A percentile compares a stretch with the other conserved stretches of the same genome.
phyloP scores from a whole-genome alignment of 1,140 invertebrate genomes.

The Papilio dardanus region DNA sequence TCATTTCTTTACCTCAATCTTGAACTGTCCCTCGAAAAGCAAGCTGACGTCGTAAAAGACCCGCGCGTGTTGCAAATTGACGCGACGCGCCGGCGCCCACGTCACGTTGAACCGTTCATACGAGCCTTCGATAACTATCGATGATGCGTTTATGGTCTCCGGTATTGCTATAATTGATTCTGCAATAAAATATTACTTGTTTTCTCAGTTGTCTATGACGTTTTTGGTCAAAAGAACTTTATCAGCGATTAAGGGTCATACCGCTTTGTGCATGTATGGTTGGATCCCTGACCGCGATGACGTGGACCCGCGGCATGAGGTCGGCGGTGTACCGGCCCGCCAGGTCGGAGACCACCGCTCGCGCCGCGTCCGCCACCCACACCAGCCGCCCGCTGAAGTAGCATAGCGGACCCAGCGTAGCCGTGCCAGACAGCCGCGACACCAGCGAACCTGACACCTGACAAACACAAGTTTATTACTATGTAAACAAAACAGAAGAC shows the following conservation, averaged over 20 bases:
- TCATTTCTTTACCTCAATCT: conserved; percentile 66
- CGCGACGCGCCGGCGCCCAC: conserved; percentile 88
- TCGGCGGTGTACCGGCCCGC: conserved; percentile 89
- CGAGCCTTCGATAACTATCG: conserved; percentile 86
- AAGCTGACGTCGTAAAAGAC: conserved; percentile 93
- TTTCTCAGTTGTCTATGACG: neutral
- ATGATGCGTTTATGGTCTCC: conserved; percentile 83
- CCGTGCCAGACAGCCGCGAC: conserved; percentile 66
- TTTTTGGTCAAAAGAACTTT: neutral
- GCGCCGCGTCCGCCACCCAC: conserved; percentile 90
- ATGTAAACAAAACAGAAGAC: no score
- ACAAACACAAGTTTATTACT: conserved; percentile 8
- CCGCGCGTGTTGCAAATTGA: conserved; percentile 91
- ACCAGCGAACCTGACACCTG: conserved; percentile 73
- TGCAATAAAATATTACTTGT: conserved; percentile 42
- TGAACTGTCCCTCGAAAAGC: conserved; percentile 70
- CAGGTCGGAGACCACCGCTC: conserved; percentile 90
- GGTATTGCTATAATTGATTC: conserved; percentile 87
- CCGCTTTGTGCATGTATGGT: conserved; percentile 84
- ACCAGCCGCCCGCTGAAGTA: conserved; percentile 91
- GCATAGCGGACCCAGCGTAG: conserved; percentile 84
- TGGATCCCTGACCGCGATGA: conserved; percentile 88
- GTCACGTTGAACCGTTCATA: conserved; percentile 91
- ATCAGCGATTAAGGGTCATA: conserved; percentile 45
- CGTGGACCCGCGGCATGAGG: conserved; percentile 86